Conservation (phyloP, 2,888 invertebrate species). For the Chironomus tentans region DNA sequence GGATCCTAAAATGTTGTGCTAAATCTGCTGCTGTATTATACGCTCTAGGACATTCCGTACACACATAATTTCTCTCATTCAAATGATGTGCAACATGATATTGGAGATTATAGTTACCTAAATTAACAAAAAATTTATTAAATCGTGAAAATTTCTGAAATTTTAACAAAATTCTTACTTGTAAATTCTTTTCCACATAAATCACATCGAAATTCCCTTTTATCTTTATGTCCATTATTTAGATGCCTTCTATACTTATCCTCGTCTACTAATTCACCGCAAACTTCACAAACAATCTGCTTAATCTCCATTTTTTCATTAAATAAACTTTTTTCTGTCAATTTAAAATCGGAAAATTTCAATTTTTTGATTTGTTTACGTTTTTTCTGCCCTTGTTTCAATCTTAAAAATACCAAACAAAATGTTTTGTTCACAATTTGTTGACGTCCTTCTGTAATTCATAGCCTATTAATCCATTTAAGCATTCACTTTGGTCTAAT, state of each 20-base stretch:
- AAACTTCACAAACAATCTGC: conserved; percentile 3
- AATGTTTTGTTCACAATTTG: neutral
- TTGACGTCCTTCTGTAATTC: neutral
- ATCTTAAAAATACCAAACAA: too few relatives aligned
- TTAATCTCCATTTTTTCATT: neutral
- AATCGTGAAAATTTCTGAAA: neutral
- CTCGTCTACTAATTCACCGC: neutral
- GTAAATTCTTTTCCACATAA: conserved; percentile 2
- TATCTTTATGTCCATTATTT: neutral
- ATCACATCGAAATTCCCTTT: neutral
- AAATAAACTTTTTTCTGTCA: neutral
- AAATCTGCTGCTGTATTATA: conserved; percentile 12
- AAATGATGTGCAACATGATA: conserved; percentile 13
- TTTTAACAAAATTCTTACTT: neutral
- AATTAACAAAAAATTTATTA: neutral
- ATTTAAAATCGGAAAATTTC: neutral
- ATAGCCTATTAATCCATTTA: too few relatives aligned
- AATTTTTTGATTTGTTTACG: neutral
- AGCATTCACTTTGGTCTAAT: too few relatives aligned
- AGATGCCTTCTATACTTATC: neutral
- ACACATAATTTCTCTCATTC: neutral
- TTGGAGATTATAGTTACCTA: neutral
- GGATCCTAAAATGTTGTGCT: neutral
- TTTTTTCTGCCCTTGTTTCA: neutral
- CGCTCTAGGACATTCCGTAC: neutral